Evolutionary conservation across 2,113 vertebrate species (phyloP).

Genomic region (Rhineura floridana): DNA sequence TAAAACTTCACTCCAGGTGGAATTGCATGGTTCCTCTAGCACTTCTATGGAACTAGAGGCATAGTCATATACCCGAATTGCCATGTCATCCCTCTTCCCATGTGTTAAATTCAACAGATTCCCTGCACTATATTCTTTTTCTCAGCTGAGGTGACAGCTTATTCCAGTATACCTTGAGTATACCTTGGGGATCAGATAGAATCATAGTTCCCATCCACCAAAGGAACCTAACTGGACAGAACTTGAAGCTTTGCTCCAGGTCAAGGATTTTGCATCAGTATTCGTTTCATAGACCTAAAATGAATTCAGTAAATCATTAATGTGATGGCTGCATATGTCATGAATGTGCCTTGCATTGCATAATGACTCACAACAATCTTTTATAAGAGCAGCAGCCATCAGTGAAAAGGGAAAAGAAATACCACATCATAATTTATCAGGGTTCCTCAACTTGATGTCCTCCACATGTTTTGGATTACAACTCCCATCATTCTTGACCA

Average conservation of each 20-base stretch:
- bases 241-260: neutral
- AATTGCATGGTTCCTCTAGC: neutral
- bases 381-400: neutral
- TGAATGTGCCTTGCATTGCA: neutral
- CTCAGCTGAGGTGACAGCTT: neutral
- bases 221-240: neutral
- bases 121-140: too few species aligned
- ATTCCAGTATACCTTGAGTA: neutral
- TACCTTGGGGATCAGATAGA: neutral
- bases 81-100: neutral
- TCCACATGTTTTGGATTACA: neutral
- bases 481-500: neutral
- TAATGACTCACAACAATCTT: too few species aligned
- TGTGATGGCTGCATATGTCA: neutral
- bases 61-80: neutral
- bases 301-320: neutral
- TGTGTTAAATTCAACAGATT: neutral
- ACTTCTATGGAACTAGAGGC: neutral
- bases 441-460: neutral
- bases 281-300: neutral
- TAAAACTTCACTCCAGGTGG: neutral
- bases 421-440: neutral
- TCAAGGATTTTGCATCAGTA: neutral
- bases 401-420: neutral
- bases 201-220: neutral